Percentiles rank a stretch among this genome's conserved stretches.
Evolutionary conservation across 30 jellyfish, hydroid and myxozoan species (phyloP).

Genomic region (Aurelia sp.): DNA sequence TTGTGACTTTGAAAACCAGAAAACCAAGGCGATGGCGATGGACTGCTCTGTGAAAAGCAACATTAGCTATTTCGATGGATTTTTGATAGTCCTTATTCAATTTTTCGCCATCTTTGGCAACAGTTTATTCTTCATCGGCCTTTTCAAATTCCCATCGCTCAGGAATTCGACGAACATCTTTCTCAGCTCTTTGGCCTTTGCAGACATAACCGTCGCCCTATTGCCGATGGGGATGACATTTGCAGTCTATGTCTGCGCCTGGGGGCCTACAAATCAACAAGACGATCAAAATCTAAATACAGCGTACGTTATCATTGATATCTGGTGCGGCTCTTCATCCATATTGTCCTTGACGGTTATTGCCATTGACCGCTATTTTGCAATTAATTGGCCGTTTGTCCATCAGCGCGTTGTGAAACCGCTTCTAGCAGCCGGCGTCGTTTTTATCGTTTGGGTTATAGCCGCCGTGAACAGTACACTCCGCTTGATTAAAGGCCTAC

Average conservation of each 20-base stretch:
- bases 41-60: slow-evolving; percentile 17
- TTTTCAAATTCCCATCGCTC: slow-evolving; percentile 58
- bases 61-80: slow-evolving; percentile 45
- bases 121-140: slow-evolving; percentile 74
- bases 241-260: slow-evolving; percentile 70
- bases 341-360: slow-evolving; percentile 74
- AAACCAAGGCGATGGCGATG: neutral
- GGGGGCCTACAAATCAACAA: slow-evolving; percentile 52
- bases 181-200: slow-evolving; percentile 67
- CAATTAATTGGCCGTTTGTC: slow-evolving; percentile 82
- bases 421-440: slow-evolving; percentile 46
- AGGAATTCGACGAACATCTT: slow-evolving; percentile 78
- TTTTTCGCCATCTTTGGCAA: slow-evolving; percentile 71
- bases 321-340: slow-evolving; percentile 73
- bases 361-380: slow-evolving; percentile 90
- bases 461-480: slow-evolving; percentile 22
- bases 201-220: slow-evolving; percentile 81
- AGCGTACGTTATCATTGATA: slow-evolving; percentile 62
- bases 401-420: slow-evolving; percentile 71
- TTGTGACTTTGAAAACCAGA: too few species aligned
- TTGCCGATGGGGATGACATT: slow-evolving; percentile 80
- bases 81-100: slow-evolving; percentile 51
- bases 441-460: slow-evolving; percentile 64
- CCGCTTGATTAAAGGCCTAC: slow-evolving; percentile 8
- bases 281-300: slow-evolving; percentile 1